Evolutionary conservation across 2,113 vertebrate species (phyloP).

Genomic region (Petaurus breviceps): DNA sequence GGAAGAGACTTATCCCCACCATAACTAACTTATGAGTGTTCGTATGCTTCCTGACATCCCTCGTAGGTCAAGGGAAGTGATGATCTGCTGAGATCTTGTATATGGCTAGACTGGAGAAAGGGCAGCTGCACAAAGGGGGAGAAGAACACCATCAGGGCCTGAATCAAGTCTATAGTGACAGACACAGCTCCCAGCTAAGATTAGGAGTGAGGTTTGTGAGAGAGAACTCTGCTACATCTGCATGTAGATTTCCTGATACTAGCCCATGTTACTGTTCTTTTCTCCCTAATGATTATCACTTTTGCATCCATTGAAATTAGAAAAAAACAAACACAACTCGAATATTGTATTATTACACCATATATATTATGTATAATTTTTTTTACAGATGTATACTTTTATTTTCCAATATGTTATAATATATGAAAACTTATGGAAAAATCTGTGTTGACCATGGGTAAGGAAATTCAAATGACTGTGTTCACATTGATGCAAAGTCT

Average conservation of each 20-base stretch:
- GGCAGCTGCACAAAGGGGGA: not conserved
- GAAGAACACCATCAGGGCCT: not conserved
- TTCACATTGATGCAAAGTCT: conserved; percentile 56
- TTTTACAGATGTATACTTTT: conserved; percentile 67
- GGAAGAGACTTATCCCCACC: not conserved
- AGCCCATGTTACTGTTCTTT: conserved; percentile 7
- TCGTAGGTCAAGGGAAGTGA: not conserved
- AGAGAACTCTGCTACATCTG: conserved; percentile 39
- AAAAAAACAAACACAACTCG: conserved; percentile 49
- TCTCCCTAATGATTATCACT: conserved; percentile 39
- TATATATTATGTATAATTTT: conserved; percentile 67
- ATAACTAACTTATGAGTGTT: not conserved
- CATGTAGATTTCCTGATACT: conserved; percentile 61
- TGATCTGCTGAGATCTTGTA: not conserved
- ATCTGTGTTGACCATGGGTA: conserved; percentile 35
- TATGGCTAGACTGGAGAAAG: not conserved
- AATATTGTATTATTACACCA: conserved; percentile 42
- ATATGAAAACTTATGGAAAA: conserved; percentile 41
- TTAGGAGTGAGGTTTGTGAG: not conserved
- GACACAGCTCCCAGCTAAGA: not conserved
- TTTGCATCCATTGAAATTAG: conserved; percentile 54
- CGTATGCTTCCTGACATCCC: not conserved
- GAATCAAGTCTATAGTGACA: not conserved
- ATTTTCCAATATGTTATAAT: conserved; percentile 49
- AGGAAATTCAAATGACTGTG: conserved; percentile 59